Percentiles rank a stretch among this genome's conserved stretches.
Conservation (phyloP, 2,797 vertebrate species). For the Gymnodraco acuticeps region DNA sequence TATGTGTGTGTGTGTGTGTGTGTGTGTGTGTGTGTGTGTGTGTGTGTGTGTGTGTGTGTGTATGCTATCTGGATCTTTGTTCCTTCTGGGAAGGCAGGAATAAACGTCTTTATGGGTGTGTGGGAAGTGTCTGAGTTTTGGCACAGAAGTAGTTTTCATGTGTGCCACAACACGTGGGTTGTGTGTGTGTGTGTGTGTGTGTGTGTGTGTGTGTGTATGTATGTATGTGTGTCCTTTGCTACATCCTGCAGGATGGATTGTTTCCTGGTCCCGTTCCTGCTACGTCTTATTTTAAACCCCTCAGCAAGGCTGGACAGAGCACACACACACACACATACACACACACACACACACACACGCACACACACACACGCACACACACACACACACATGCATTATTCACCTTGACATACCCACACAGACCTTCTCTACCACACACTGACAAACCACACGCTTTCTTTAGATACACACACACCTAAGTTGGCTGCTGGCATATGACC, state of each 20-base stretch:
- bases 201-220: constrained; percentile 12
- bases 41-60: background rate
- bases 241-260: constrained; percentile 77
- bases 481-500: constrained; percentile 37
- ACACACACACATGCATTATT: constrained; percentile 33
- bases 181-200: constrained; percentile 17
- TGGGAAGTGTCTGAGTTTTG: constrained; percentile 17
- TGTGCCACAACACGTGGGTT: background rate
- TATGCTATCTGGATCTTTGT: constrained; percentile 20
- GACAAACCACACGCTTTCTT: constrained; percentile 53
- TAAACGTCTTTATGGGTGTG: constrained; percentile 32
- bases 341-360: background rate
- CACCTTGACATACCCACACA: constrained; percentile 52
- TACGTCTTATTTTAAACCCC: constrained; percentile 79
- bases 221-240: constrained; percentile 39
- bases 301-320: constrained; percentile 52
- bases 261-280: constrained; percentile 80
- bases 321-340: constrained; percentile 37
- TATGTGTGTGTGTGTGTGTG: background rate
- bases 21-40: constrained; percentile 9
- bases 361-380: constrained; percentile 11
- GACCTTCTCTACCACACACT: constrained; percentile 47
- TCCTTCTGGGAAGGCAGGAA: constrained; percentile 37
- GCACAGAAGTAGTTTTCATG: background rate
- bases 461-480: constrained; percentile 34